A percentile compares a stretch with the other conserved stretches of the same genome.
Conservation (phyloP, 2,797 vertebrate species). For the Coendou prehensilis region DNA sequence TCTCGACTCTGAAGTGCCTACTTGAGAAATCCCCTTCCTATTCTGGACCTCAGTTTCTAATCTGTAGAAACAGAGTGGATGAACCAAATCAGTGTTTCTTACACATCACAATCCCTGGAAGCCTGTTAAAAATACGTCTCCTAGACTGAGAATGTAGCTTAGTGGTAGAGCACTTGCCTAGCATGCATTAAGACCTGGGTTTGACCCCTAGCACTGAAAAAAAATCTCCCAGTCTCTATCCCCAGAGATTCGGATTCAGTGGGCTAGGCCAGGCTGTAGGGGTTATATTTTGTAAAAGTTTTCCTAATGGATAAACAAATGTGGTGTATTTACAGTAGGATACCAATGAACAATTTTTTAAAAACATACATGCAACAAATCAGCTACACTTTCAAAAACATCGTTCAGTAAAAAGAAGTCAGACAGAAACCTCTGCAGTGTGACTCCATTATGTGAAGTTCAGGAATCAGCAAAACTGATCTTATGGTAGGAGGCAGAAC, state of each 20-base stretch:
- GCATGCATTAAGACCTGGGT: neutral
- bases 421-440: neutral
- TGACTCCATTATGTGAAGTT: neutral
- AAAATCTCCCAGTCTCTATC: neutral
- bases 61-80: neutral
- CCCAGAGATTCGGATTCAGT: slow-evolving; percentile 15
- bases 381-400: slow-evolving; percentile 4
- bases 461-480: neutral
- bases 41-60: neutral
- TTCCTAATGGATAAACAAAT: neutral
- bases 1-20: neutral
- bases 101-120: neutral
- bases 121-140: neutral
- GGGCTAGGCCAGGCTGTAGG: neutral
- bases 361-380: neutral
- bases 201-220: neutral
- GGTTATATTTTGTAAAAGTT: slow-evolving; percentile 30
- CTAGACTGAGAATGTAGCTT: too few species aligned
- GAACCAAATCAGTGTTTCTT: neutral
- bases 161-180: neutral
- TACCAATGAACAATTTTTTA: neutral
- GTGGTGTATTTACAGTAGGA: neutral
- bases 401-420: neutral
- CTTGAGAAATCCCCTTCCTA: neutral
- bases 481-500: neutral